Percentiles rank a stretch among this genome's conserved stretches.
phyloP scores from a whole-genome alignment of 2,113 vertebrate species.

The Indicator maculatus region DNA sequence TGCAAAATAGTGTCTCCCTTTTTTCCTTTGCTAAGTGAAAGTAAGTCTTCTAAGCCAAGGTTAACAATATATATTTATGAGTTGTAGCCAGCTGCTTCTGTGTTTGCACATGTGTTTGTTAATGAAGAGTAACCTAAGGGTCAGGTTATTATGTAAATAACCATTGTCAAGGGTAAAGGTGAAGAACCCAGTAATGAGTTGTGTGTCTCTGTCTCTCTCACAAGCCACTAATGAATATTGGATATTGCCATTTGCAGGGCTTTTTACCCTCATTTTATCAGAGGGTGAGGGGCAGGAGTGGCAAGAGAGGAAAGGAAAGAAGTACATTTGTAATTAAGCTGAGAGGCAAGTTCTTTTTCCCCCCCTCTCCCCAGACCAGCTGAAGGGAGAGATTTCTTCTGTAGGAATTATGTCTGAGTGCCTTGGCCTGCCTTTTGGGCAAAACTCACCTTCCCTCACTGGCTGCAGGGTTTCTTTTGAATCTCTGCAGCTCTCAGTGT shows the following conservation, averaged over 20 bases:
- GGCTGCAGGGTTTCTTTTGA: not conserved
- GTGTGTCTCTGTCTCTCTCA: conserved; percentile 60
- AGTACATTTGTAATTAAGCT: conserved; percentile 56
- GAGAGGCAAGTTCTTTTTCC: not conserved
- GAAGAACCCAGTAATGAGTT: conserved; percentile 79
- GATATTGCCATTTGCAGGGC: conserved; percentile 64
- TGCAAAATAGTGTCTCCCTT: conserved; percentile 32
- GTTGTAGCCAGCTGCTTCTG: conserved; percentile 75
- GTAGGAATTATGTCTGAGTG: not conserved
- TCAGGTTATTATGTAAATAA: conserved; percentile 88
- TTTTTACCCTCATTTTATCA: conserved; percentile 57
- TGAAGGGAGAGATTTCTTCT: not conserved
- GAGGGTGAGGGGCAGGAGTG: conserved; percentile 29
- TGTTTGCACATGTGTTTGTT: conserved; percentile 76
- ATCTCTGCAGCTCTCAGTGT: conserved; percentile 44
- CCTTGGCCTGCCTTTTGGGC: not conserved
- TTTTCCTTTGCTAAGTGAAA: conserved; percentile 31
- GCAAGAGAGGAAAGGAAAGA: not conserved
- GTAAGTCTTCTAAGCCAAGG: conserved; percentile 66
- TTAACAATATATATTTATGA: conserved; percentile 78
- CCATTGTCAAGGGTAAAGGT: conserved; percentile 77
- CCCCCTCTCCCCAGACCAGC: not conserved
- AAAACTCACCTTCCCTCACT: not conserved
- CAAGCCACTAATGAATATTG: conserved; percentile 69
- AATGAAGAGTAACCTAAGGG: conserved; percentile 85